phyloP scores from a whole-genome alignment of 2,797 vertebrate species.

The Selene dorsalis region DNA sequence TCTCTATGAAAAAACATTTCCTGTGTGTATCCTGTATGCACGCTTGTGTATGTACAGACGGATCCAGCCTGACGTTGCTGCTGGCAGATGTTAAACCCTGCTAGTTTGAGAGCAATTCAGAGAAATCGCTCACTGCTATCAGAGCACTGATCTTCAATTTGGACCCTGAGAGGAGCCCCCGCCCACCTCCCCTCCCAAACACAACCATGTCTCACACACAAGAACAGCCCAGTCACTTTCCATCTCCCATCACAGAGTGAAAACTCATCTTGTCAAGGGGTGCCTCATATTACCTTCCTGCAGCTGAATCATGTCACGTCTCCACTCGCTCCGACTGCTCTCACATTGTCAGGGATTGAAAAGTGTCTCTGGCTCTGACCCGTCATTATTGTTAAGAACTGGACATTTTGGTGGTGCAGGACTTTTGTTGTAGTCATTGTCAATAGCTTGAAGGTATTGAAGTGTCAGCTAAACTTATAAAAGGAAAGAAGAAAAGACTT shows the following conservation, averaged over 20 bases:
- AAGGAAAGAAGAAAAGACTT: background rate
- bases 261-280: conserved; percentile 45
- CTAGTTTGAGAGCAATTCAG: conserved; percentile 27
- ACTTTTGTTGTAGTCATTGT: background rate
- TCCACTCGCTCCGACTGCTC: conserved; percentile 14
- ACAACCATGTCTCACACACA: conserved; percentile 19
- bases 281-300: conserved; percentile 29
- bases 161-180: conserved; percentile 1
- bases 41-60: background rate
- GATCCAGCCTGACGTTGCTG: background rate
- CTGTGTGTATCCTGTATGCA: background rate
- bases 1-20: background rate
- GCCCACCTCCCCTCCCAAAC: background rate
- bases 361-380: conserved; percentile 22
- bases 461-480: conserved; percentile 6
- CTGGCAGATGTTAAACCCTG: conserved; percentile 23
- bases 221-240: conserved; percentile 32
- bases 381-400: background rate
- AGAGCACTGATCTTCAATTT: conserved; percentile 24
- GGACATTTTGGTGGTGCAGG: conserved; percentile 12
- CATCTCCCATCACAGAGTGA: conserved; percentile 33
- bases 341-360: conserved; percentile 27
- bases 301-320: conserved; percentile 35
- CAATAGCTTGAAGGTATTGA: background rate
- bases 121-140: conserved; percentile 7